Evolutionary conservation across 2,888 invertebrate species (phyloP), one percentile per base, ranked within the genome.

Genomic region (Dermolepida albohirtum): DNA sequence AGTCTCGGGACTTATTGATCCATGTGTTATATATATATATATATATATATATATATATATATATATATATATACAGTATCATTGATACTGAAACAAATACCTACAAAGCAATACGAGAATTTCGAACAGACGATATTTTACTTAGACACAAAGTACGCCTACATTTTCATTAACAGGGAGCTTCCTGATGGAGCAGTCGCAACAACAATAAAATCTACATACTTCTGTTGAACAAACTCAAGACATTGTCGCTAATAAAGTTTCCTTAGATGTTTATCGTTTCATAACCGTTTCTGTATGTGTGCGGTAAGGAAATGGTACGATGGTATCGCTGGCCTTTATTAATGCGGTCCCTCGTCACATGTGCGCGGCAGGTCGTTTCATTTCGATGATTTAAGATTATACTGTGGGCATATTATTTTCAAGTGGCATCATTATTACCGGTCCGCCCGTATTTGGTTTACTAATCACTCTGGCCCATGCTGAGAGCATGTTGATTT

Each of bases 331-430:
- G 50, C 78, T 78, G 76, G 70, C 72, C 72, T 77, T 78, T 79
- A 80, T 80, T 80, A 80, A 79, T 79, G 78, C 76, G 71, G 78
- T 79, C 79, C 78, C 80, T 80, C 78, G 78, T 80, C 80, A 80
- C 77, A 76, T 77, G 78, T 74, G 77, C 76, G 73, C 76, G 78
- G 77, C 78, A 77, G 77, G 75, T 75, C 74, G 78, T 78, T 80
- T 79, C 79, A 79, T 80, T 80, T 78, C 77, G 78, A 80, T 80
- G 80, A 80, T 80, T 80, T 80, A 80, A 80, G 79, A 79, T 78
- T 77, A 47, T 59, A 77, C 76, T 76, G 74, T 75, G 73, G 75
- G 76, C 76, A 73, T 78, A 80, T 79, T 78, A 78, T 76, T 77
- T 79, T 78, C 77, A 74, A 78, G 77, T 78, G 77, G 77, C 75